A percentile compares a stretch with the other conserved stretches of the same genome.
Conservation (phyloP, 2,113 vertebrate genomes). For the Nothobranchius furzeri region DNA sequence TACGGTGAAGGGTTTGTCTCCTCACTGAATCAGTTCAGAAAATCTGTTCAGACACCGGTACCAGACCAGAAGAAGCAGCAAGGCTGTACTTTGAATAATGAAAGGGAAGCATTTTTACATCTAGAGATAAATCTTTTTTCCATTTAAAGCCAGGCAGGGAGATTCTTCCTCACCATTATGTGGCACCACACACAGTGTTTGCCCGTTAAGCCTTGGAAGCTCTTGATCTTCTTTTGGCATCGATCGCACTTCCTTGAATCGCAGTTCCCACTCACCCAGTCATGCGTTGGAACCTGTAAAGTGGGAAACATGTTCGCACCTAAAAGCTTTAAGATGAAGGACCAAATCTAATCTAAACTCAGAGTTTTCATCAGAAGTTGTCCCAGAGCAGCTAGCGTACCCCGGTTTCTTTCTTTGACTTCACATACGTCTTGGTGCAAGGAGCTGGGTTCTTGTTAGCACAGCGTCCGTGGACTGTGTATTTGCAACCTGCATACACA, state of each 20-base stretch:
- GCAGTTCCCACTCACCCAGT: conserved; percentile 91
- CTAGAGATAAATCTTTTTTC: neutral
- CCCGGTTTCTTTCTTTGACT: conserved; percentile 89
- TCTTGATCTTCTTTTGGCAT: conserved; percentile 93
- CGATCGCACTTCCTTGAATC: conserved; percentile 84
- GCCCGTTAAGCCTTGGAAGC: conserved; percentile 80
- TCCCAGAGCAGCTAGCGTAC: conserved; percentile 71
- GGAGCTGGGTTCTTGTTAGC: conserved; percentile 85
- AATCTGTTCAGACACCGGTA: neutral
- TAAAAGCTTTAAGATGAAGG: conserved; percentile 1
- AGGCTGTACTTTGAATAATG: neutral
- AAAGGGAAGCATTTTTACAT: too few relatives aligned
- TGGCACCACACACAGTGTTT: conserved; percentile 94
- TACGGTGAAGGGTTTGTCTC: neutral
- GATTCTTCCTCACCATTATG: conserved; percentile 78
- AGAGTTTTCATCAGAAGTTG: conserved; percentile 16
- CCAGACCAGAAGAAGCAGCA: too few relatives aligned
- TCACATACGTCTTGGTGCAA: conserved; percentile 90
- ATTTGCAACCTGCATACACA: conserved; percentile 84
- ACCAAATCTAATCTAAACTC: neutral
- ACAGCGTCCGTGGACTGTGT: conserved; percentile 90
- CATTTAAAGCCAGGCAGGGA: neutral
- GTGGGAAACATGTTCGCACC: conserved; percentile 25
- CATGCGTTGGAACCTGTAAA: conserved; percentile 81
- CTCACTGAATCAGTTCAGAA: neutral